Conservation (phyloP, 2,113 vertebrate species). For the Cyanocitta stelleri region DNA sequence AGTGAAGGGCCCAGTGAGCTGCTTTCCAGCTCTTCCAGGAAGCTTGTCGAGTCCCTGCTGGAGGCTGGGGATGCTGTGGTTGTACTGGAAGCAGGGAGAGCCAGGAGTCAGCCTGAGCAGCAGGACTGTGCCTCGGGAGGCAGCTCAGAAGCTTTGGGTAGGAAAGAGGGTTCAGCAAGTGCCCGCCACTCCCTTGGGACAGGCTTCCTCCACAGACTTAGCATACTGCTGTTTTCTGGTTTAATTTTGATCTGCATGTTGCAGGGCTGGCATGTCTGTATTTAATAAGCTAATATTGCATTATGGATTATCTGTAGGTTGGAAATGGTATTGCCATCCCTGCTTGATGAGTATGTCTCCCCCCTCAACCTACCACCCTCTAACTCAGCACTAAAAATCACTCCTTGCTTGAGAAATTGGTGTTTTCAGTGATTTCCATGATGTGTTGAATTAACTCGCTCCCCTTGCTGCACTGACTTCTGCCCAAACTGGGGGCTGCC, state of each 20-base stretch:
- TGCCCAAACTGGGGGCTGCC: neutral
- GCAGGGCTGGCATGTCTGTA: constrained; percentile 22
- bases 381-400: neutral
- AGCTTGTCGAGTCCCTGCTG: neutral
- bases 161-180: neutral
- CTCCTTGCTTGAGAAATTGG: constrained; percentile 18
- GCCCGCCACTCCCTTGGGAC: neutral
- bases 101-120: neutral
- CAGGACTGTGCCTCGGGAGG: neutral
- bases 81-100: neutral
- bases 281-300: neutral
- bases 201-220: neutral
- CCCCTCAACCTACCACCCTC: neutral
- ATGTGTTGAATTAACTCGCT: neutral
- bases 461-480: neutral
- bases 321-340: neutral
- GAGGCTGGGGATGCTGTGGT: neutral
- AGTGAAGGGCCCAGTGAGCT: neutral
- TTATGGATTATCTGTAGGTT: neutral
- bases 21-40: neutral
- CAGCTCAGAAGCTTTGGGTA: neutral
- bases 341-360: constrained; percentile 35
- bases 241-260: constrained; percentile 56
- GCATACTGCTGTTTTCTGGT: neutral
- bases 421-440: neutral